A percentile compares a stretch with the other conserved stretches of the same genome.
Conservation (phyloP, 2,113 vertebrate species). For the Microcebus ravelobensis region DNA sequence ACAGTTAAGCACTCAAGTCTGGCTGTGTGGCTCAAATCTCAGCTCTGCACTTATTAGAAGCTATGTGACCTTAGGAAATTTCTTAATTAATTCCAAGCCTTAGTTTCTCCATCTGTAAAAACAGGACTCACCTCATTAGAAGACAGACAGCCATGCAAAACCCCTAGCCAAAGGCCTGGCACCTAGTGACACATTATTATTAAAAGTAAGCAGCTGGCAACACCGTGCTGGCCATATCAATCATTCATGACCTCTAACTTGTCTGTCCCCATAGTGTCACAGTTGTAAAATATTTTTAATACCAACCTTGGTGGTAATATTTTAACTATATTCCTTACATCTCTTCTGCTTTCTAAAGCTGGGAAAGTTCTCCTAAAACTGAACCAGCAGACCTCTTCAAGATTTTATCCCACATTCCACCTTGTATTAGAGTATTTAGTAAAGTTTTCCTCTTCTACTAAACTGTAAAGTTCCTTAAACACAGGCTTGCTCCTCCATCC, state of each 20-base stretch:
- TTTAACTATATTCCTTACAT: neutral
- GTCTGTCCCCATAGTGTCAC: neutral
- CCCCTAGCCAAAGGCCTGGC: neutral
- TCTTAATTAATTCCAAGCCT: neutral
- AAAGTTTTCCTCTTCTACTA: neutral
- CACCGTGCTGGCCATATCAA: neutral
- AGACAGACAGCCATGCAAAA: conserved; percentile 3
- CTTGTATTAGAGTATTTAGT: neutral
- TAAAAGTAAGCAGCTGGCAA: neutral
- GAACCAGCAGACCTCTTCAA: neutral
- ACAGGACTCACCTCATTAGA: neutral
- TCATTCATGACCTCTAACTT: neutral
- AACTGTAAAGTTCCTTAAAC: neutral
- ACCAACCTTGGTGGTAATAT: neutral
- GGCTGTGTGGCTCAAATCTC: neutral
- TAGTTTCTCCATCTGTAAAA: conserved; percentile 35
- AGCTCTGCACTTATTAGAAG: neutral
- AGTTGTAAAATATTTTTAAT: conserved; percentile 20
- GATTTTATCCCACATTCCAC: neutral
- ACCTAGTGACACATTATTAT: neutral
- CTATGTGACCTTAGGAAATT: neutral
- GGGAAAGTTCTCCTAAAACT: conserved; percentile 11
- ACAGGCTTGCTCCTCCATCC: neutral
- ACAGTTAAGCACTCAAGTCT: neutral
- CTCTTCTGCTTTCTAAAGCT: neutral